Evolutionary conservation across 2,113 vertebrate species (phyloP), one percentile per base, ranked within the genome.

Genomic region (Dipodomys spectabilis): DNA sequence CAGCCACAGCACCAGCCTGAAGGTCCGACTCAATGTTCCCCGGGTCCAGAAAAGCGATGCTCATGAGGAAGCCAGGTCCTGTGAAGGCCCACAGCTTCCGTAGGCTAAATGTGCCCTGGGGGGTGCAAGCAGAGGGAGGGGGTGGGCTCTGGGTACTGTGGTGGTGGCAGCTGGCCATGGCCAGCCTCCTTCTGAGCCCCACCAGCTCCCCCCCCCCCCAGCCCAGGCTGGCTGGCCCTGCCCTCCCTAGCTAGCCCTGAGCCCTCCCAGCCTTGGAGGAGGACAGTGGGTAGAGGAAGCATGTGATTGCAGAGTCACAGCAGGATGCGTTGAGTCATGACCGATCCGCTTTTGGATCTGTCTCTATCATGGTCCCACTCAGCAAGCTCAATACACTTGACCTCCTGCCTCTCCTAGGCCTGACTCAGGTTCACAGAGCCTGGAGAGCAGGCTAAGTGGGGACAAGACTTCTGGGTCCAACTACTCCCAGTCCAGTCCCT

Each of bases 41-140:
- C 0, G 98, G 98, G 86, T 98, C 98, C 97, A 98, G 92, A 91
- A 98, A 98, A 19, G 98, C 98, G n/a, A 98, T 98, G 97, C 98
- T 98, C 98, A 98, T 98, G 88, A 98, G 98, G 92, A 98, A 98
- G 1, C 98, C 98, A 0, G 98, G 98, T 11, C 98, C 98, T 0
- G 98, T 98, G 97, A 98, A 98, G 23, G 98, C 98, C 98, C 98
- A 98, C 44, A 98, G 97, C 85, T 98, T 98, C 95, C 97, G 97
- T 8, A 98, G 96, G 95, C 98, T 98, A 97, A 98, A 98, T 0
- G 97, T 95, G 0, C 97, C 91, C 98, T 98, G 96, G 10, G 20
- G 23, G 23, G 64, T 30, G 3, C 9, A 15, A 73, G 22, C 8
- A 16, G 30, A 57, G 16, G 3, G 11, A 20, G 28, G 74, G n/a